Base-by-base conservation (phyloP, 2,113 vertebrate species). In the Trichomycterus rosablanca region DNA sequence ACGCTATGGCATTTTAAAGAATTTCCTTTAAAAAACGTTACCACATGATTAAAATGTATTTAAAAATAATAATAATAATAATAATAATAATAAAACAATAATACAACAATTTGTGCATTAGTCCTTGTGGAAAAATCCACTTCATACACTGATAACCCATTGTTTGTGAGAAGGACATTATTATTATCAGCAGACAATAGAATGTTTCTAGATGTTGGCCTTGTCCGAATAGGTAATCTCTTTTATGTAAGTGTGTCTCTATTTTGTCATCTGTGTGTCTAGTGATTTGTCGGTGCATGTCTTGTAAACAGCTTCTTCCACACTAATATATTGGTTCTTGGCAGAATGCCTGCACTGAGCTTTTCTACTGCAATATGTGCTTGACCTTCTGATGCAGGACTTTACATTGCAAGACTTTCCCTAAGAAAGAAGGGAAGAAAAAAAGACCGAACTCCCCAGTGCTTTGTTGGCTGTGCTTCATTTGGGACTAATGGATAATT, bases 401-500 rank as follows among this genome's bases (percentile, higher is more conserved):
- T 66, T 74, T 62, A 46, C 56, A 50, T 69, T 32, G 19, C 35
- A 39, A 20, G 44, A 3, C 30, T 32, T 34, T 43, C 19, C 32
- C 20, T 23, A 22, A 34, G 26, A 30, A 35, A 40, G 23, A 55
- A 43, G 45, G 50, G 15, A 24, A 35, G 24, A 37, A 34, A 52
- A 48, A 52, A 7, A 39, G 12, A 57, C 22, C 34, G 54, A 20
- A 42, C 18, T 24, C 55, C 51, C 43, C 26, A 9, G 26, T n/a
- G 52, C 22, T 40, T 65, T 55, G 22, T 49, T 22, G 49, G 54
- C 56, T 48, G 56, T 46, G 26, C 23, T 42, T 60, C 55, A 59
- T 68, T 66, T 59, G 39, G 48, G 62, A 35, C 68, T 82, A 83
- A 83, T 82, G 76, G 83, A 83, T 78, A 80, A 77, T 82, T 80